phyloP scores from a whole-genome alignment of 2,113 vertebrate species.

The Pavo muticus region DNA sequence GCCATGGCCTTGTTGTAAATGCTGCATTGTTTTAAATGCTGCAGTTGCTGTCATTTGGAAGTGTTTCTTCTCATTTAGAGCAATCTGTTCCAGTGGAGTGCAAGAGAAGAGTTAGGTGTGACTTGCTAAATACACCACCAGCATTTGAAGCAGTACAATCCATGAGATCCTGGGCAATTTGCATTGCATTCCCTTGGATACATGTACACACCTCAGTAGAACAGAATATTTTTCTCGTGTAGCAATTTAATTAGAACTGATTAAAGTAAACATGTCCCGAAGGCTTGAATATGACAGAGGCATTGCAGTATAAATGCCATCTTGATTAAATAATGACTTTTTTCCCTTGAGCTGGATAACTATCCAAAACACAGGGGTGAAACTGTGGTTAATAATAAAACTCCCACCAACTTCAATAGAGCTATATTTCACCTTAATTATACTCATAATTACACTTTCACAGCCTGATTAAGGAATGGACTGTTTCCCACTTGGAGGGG shows the following conservation, averaged over 20 bases:
- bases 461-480: slow-evolving; percentile 20
- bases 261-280: slow-evolving; percentile 36
- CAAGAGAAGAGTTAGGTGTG: not conserved
- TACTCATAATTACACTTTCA: slow-evolving; percentile 15
- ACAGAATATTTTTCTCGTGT: slow-evolving; percentile 18
- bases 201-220: not conserved
- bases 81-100: not conserved
- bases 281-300: not conserved
- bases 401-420: slow-evolving; percentile 49
- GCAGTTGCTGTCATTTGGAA: not conserved
- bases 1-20: not conserved
- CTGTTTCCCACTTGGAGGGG: not conserved
- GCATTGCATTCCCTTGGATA: not conserved
- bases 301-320: slow-evolving; percentile 5
- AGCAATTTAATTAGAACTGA: slow-evolving; percentile 29
- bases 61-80: not conserved
- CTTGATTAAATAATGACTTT: slow-evolving; percentile 25
- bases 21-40: not conserved
- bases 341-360: slow-evolving; percentile 12
- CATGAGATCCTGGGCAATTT: not conserved
- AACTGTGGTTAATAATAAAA: slow-evolving; percentile 56
- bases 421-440: slow-evolving; percentile 57
- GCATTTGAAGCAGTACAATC: not conserved
- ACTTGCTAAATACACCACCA: not conserved
- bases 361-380: slow-evolving; percentile 22